These are phyloP conservation scores for Stramonita haemastoma DNA, from an alignment of 2,888 invertebrate species.

Conservation along the genomic window DNA sequence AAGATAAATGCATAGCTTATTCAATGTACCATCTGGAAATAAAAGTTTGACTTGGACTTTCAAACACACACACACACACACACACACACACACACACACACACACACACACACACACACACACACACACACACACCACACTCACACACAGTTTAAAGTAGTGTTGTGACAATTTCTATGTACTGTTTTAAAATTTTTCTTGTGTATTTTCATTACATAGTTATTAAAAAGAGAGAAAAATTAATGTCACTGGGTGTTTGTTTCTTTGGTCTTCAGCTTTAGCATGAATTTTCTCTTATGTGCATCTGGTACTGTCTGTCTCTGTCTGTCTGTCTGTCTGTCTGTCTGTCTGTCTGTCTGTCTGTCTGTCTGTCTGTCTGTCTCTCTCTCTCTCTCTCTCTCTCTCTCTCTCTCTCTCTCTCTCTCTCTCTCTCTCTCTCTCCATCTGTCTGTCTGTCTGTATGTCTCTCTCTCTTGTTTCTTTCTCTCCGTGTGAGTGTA, in stretches of 20 bases:
- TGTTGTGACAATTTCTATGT: neutral
- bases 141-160: too few species aligned
- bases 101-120: slow-evolving; percentile 12
- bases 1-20: too few species aligned
- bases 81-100: neutral
- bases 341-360: neutral
- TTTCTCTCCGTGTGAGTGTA: neutral
- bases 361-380: neutral
- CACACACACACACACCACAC: too few species aligned
- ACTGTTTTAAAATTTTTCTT: neutral
- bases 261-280: neutral
- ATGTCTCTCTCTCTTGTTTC: neutral
- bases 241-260: neutral
- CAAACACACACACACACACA: neutral
- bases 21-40: too few species aligned
- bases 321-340: neutral
- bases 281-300: neutral
- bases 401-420: neutral
- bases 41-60: too few species aligned
- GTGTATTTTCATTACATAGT: neutral
- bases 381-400: neutral
- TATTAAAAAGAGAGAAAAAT: too few species aligned
- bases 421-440: neutral
- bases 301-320: neutral
- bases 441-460: neutral